Base-by-base conservation (phyloP, 2,113 vertebrate genomes). In the Zapus hudsonius region DNA sequence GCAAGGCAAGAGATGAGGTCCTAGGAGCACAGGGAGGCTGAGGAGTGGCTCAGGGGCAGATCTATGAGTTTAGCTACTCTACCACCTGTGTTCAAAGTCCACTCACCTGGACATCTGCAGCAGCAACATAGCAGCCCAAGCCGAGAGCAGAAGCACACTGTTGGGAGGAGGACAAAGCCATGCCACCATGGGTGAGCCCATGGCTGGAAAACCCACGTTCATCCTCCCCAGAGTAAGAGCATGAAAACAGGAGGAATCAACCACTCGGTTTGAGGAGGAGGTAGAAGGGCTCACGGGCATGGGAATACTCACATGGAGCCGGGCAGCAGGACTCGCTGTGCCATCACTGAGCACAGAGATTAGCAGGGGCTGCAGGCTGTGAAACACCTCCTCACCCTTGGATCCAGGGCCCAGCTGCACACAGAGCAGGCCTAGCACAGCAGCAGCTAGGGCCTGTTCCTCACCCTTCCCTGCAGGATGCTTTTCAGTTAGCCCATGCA, bases 111-210 rank as follows among this genome's bases (percentile, higher is more conserved):
- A 98, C 97, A 2, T 99, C 99, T 22, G 98, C 98, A 59, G 99
- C 98, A 63, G 99, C 99, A 25, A 99, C 98, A 4, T 99, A 99
- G 95, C 99, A 99, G 98, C 99, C 99, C 98, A 99, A 96, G 55
- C 99, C 99, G 90, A 99, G 96, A 75, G 99, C 98, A 0, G 97
- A 98, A 87, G 99, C 99, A 81, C 99, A 99, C 99, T 99, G 97
- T 79, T 1, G 33, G 96, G 76, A 97, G 47, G 78, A 97, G 52
- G 81, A 81, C 70, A 89, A 40, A 84, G 78, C 75, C 59, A 55
- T 55, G 67, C 75, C 33, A 15, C 5, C 64, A 86, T 47, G 31
- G 22, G 29, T 33, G 27, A 89, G 72, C 47, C 66, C 5, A 15
- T n/a, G 44, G 31, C 16, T 59, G 59, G 31, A 8, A n/a, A 7